Conservation (phyloP, 92 coral and sea anemone species). For the Porites cylindrica region DNA sequence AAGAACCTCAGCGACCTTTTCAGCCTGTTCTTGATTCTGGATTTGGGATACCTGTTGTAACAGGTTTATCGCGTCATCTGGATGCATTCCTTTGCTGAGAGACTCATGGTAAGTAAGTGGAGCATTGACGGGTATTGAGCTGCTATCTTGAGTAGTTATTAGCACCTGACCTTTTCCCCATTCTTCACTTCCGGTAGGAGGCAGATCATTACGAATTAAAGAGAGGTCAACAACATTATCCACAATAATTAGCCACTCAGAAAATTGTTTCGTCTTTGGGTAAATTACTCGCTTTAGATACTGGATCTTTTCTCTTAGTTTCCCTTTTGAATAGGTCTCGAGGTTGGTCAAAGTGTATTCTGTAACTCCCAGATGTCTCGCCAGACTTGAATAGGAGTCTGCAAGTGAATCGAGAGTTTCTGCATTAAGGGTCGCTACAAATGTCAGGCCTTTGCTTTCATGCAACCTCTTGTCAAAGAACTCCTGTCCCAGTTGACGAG, state of each 20-base stretch:
- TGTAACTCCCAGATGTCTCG: constrained; percentile 19
- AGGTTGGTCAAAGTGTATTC: constrained; percentile 20
- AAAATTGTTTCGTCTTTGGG: not conserved
- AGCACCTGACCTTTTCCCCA: constrained; percentile 55
- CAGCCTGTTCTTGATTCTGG: not conserved
- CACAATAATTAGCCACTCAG: constrained; percentile 46
- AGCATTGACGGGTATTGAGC: constrained; percentile 20
- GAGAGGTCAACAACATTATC: constrained; percentile 47
- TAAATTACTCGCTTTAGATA: constrained; percentile 18
- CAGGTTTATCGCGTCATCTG: not conserved
- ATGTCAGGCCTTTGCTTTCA: not conserved
- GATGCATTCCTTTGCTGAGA: constrained; percentile 44
- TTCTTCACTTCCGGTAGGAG: constrained; percentile 38
- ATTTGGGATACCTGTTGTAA: constrained; percentile 35
- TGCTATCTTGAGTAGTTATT: constrained; percentile 55
- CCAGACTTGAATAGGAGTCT: constrained; percentile 29
- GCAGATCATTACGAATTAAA: constrained; percentile 19
- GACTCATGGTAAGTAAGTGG: constrained; percentile 17
- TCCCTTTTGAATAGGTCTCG: not conserved
- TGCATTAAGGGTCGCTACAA: constrained; percentile 48
- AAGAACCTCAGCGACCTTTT: constrained; percentile 46
- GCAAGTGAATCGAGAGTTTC: constrained; percentile 32
- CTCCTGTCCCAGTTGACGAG: constrained; percentile 61
- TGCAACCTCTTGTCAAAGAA: not conserved
- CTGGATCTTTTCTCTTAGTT: constrained; percentile 8